Conservation (phyloP, 2,888 invertebrate species). For the Chymomyza fuscimana region DNA sequence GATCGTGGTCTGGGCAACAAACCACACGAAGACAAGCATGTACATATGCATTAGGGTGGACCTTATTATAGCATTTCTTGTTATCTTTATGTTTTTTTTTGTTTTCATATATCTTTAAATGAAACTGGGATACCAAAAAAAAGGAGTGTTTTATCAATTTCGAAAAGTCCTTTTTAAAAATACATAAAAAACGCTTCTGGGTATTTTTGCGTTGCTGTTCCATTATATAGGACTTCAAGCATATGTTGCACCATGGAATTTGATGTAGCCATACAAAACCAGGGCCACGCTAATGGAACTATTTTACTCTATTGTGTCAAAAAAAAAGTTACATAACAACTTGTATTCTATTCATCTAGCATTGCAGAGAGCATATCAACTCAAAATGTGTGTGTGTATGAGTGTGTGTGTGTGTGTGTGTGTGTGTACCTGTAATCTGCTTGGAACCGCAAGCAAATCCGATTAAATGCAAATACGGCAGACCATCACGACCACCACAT, state of each 20-base stretch:
- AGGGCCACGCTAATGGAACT: background rate
- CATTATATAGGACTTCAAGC: no score
- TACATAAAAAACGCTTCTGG: no score
- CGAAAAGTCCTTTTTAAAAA: no score
- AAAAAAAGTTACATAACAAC: conserved; percentile 63
- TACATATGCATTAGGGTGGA: background rate
- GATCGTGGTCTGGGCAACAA: conserved; percentile 32
- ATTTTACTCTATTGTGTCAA: no score
- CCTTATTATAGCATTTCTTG: no score
- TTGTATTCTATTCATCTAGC: conserved; percentile 38
- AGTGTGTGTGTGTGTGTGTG: background rate
- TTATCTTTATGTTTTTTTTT: no score
- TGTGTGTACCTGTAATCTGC: conserved; percentile 59
- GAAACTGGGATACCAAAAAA: no score
- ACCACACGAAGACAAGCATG: conserved; percentile 5
- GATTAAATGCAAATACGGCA: conserved; percentile 68
- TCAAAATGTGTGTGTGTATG: background rate
- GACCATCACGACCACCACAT: conserved; percentile 9
- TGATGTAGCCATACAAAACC: no score
- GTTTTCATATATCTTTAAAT: no score
- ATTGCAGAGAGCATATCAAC: background rate
- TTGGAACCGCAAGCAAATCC: conserved; percentile 56
- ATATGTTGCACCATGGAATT: no score
- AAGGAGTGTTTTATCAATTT: no score
- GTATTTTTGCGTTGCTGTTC: no score